Evolutionary conservation across 1,140 invertebrate genomes (phyloP), one percentile per base, ranked within the genome.

Genomic region (Zophobas atratus): DNA sequence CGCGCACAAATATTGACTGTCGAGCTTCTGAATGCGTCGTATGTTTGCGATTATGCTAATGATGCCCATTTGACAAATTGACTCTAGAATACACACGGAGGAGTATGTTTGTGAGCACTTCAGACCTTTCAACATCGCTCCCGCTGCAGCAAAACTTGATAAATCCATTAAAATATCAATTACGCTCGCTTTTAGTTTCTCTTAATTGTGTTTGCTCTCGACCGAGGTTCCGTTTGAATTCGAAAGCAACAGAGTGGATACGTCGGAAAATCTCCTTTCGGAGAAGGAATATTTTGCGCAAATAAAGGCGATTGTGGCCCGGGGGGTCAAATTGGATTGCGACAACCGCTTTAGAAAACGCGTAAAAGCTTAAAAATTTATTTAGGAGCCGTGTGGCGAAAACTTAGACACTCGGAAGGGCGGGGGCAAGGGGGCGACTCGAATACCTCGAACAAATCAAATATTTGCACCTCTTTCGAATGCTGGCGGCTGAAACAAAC

Each of bases 1-100:
- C 73, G 55, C 41, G 35, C 56, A 60, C 73, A 75, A 75, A 75
- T 75, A 75, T 75, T 75, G 73, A 75, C 73, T 63, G 46, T 46
- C 73, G 46, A 60, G 73, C 73, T 75, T 75, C 73, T 63, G 73
- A 75, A 75, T 63, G 33, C 55, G 51, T 75, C 73, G 46, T 49
- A 75, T 60, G 55, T 75, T 75, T 75, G 73, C 73, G 73, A 75
- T 75, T 75, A 75, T 75, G 73, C 55, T 75, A 75, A 75, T 75
- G 55, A 75, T 60, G 73, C 41, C 71, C 55, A 63, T 75, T 75
- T 75, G 55, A 75, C 41, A 75, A 60, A 75, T 75, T 75, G 55
- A 75, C 70, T 72, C 70, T 36, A 53, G 70, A 72, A 72, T 72
- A 75, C 51, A 75, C 57, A 60, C 46, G 53, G 39, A 51, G n/a